Evolutionary conservation across 2,797 vertebrate species (phyloP).

Genomic region (Parotocinclus haroldoi): DNA sequence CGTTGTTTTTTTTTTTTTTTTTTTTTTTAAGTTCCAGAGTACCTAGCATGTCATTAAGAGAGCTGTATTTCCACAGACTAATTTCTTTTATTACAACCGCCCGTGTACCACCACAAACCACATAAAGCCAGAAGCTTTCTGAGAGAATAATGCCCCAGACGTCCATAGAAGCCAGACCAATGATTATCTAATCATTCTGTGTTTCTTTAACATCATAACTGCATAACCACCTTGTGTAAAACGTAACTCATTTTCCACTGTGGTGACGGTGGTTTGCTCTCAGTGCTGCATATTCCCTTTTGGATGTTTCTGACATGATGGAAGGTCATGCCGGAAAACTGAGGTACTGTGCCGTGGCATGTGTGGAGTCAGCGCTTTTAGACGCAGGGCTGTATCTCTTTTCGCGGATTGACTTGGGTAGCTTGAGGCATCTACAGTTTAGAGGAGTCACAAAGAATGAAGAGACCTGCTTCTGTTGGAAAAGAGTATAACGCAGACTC

Average conservation of each 20-base stretch:
- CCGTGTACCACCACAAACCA: constrained; percentile 29
- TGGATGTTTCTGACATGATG: constrained; percentile 40
- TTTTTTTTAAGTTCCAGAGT: neutral
- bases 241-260: constrained; percentile 43
- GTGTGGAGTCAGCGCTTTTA: constrained; percentile 42
- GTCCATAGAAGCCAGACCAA: neutral
- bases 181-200: constrained; percentile 9
- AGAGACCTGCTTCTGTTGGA: no score
- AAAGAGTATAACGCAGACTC: no score
- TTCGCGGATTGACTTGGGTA: constrained; percentile 16
- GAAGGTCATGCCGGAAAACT: constrained; percentile 44
- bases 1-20: neutral
- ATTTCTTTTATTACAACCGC: constrained; percentile 29
- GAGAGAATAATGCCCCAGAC: neutral
- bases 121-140: constrained; percentile 9
- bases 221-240: neutral
- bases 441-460: no score
- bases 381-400: constrained; percentile 25
- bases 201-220: neutral
- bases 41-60: neutral
- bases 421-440: no score
- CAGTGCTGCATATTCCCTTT: constrained; percentile 35
- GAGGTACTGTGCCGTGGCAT: constrained; percentile 32
- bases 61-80: constrained; percentile 9
- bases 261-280: constrained; percentile 33